Conservation (phyloP, 2,113 vertebrate genomes). For the Pygoscelis adeliae region DNA sequence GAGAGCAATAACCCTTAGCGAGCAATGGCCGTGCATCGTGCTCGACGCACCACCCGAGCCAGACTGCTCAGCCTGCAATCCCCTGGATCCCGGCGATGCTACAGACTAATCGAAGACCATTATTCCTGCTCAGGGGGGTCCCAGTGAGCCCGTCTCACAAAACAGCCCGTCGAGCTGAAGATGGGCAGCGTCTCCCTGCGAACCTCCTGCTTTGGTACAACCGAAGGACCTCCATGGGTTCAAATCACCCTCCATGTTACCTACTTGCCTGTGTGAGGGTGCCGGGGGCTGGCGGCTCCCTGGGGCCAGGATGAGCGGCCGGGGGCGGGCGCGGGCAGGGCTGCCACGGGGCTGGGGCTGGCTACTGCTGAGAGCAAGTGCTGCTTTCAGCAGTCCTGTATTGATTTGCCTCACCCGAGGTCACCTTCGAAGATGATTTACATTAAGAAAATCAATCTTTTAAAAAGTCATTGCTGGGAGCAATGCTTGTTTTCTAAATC, state of each 20-base stretch:
- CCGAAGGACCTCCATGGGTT: background rate
- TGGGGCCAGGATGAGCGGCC: background rate
- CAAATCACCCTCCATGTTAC: background rate
- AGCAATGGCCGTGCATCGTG: fast-evolving
- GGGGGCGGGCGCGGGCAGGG: fast-evolving
- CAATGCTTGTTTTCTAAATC: slow-evolving; percentile 56
- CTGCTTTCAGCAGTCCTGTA: slow-evolving; percentile 41
- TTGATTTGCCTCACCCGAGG: slow-evolving; percentile 36
- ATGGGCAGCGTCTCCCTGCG: background rate
- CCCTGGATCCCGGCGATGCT: background rate
- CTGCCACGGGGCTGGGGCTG: background rate
- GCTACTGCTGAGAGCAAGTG: background rate
- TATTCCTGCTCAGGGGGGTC: background rate
- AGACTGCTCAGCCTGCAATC: background rate
- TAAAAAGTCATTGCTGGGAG: background rate
- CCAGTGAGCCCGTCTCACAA: background rate
- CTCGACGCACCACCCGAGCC: fast-evolving
- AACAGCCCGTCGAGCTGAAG: background rate
- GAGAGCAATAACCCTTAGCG: background rate
- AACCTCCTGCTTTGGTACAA: background rate
- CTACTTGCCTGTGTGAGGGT: fast-evolving
- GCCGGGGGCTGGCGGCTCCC: background rate
- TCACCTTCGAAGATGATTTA: slow-evolving; percentile 56
- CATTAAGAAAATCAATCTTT: slow-evolving; percentile 58
- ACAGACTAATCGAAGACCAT: background rate